phyloP scores from a whole-genome alignment of 2,113 vertebrate genomes.

The Pluvianellus socialis region DNA sequence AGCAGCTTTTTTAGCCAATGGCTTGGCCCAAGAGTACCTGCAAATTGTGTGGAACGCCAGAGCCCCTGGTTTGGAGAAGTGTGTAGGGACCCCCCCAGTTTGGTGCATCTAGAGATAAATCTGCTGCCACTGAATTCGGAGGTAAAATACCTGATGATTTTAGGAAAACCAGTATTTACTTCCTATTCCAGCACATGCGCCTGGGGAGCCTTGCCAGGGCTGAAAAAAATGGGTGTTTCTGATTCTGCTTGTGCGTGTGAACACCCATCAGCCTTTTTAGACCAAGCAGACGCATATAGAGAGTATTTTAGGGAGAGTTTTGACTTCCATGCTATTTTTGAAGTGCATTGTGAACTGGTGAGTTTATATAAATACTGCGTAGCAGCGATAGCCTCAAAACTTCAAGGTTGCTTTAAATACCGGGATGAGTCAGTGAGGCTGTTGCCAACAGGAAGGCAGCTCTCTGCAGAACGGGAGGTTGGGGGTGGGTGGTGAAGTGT shows the following conservation, averaged over 20 bases:
- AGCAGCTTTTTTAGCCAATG: background rate
- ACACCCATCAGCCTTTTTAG: background rate
- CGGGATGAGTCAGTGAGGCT: background rate
- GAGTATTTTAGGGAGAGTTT: background rate
- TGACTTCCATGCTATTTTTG: constrained; percentile 28
- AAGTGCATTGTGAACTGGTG: background rate
- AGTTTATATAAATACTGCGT: constrained; percentile 41
- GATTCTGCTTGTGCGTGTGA: background rate
- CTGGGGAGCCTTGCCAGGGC: background rate
- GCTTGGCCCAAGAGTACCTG: background rate
- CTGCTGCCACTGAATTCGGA: background rate
- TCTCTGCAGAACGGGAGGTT: background rate
- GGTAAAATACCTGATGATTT: background rate
- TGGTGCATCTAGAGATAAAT: background rate
- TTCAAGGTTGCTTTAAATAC: constrained; percentile 15
- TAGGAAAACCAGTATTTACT: background rate
- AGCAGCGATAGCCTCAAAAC: constrained; percentile 35
- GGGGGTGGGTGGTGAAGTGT: background rate
- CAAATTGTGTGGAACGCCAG: background rate
- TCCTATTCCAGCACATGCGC: background rate
- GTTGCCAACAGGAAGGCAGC: background rate
- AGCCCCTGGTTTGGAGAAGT: background rate
- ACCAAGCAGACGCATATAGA: background rate
- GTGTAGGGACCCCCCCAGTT: background rate
- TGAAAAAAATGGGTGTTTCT: background rate